phyloP scores from a whole-genome alignment of 2,113 vertebrate species.

The Datnioides undecimradiatus region DNA sequence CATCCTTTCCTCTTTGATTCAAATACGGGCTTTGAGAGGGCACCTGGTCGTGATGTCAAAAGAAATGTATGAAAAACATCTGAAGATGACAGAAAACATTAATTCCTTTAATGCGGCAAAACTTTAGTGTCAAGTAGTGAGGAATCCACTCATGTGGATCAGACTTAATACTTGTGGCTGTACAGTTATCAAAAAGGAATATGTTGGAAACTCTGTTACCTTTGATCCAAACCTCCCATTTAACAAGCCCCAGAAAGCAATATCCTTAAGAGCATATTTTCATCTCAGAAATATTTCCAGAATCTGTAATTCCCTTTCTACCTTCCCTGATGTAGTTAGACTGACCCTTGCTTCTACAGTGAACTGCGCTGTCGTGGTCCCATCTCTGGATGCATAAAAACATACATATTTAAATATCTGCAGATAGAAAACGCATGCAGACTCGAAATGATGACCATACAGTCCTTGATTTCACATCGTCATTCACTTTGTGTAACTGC shows the following conservation, averaged over 20 bases:
- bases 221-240: constrained; percentile 42
- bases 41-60: not conserved
- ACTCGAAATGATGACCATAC: not conserved
- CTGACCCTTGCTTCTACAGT: not conserved
- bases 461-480: not conserved
- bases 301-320: constrained; percentile 32
- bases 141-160: constrained; percentile 21
- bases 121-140: constrained; percentile 1
- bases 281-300: constrained; percentile 13
- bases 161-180: constrained; percentile 4
- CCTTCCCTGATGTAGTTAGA: not conserved
- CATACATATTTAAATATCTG: constrained; percentile 29
- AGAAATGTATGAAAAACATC: not conserved
- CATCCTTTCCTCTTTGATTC: not conserved
- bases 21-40: not conserved
- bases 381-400: constrained; percentile 1
- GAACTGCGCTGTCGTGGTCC: not conserved
- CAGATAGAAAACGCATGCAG: constrained; percentile 1
- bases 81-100: constrained; percentile 13
- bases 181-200: constrained; percentile 25
- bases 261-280: constrained; percentile 15
- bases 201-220: constrained; percentile 21
- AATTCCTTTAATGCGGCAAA: not conserved
- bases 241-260: constrained; percentile 36
- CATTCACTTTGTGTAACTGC: constrained; percentile 34